Base-by-base conservation (phyloP, 2,113 vertebrate genomes). In the Gallinago undulata region DNA sequence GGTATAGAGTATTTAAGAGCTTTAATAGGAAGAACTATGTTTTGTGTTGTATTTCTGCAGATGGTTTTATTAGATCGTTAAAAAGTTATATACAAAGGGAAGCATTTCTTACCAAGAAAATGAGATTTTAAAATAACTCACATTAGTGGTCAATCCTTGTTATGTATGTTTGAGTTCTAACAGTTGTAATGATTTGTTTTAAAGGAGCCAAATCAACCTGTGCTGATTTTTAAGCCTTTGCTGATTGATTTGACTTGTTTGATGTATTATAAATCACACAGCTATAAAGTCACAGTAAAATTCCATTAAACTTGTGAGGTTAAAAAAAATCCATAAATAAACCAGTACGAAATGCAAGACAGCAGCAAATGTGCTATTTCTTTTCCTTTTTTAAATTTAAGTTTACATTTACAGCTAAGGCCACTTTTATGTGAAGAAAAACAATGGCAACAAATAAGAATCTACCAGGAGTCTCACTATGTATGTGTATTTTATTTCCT, bases 241-340 rank as follows among this genome's bases (percentile, higher is more conserved):
- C 93, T 95, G 95, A 97, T 96, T 96, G 94, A 97, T 95, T 97
- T 97, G 79, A 64, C 77, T 88, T 96, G 82, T 97, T 97, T 98
- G 94, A 97, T 96, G 96, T 96, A 96, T 97, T 97, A 97, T 97
- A 97, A 97, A 97, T 97, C 92, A 98, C 83, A 97, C 91, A 96
- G 85, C 75, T 94, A 94, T 97, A 97, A 97, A 97, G 96, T 95
- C 97, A 96, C 85, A 83, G 94, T 89, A 93, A 97, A 96, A 97
- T 95, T 97, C 89, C 83, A 97, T 96, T 97, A 97, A 96, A 95
- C 95, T 93, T 96, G 90, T 94, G 93, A 97, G 90, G 91, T 81
- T 50, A 92, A 78, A 96, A 94, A n/a, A 66, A 68, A 82, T 66
- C 87, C 94, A 96, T 97, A 96, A 97, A 97, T 98, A 95, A 97